Base-by-base conservation (phyloP, 2,888 invertebrate species). In the Hylaea fasciaria region DNA sequence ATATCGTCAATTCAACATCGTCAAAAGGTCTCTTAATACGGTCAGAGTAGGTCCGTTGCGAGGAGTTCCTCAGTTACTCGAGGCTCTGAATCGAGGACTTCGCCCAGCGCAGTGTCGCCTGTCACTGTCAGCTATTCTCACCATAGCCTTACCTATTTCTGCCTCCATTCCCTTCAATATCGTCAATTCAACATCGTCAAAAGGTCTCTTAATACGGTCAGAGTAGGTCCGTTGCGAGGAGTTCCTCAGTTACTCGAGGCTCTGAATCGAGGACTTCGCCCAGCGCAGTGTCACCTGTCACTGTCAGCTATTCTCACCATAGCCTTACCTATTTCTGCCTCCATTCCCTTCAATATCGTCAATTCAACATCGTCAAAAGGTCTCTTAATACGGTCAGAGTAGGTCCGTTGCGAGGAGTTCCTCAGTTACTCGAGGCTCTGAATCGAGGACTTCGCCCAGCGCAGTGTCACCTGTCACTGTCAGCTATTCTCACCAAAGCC, bases 1-100 rank as follows among this genome's bases (percentile, higher is more conserved):
- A n/a, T n/a, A n/a, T n/a, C n/a, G n/a, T n/a, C n/a, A n/a, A n/a
- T 40, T 93, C 93, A 50, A 92, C 89, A 62, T 93, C 93, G 17
- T 87, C 85, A 52, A 85, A 87, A 1, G 83, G 83, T 17, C 80
- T 72, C 60, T 82, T 83, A 78, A 87, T n/a, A n/a, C n/a, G n/a
- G n/a, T n/a, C n/a, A n/a, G n/a, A n/a, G n/a, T n/a, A n/a, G n/a
- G n/a, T 75, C n/a, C 82, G 74, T 57, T 92, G 93, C 0, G 86
- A 85, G 0, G 94, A 92, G 65, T 92, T 93, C 14, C 87, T n/a
- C n/a, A n/a, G n/a, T n/a, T n/a, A n/a, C n/a, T n/a, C n/a, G n/a
- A n/a, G n/a, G n/a, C n/a, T n/a, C n/a, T n/a, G n/a, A n/a, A n/a
- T n/a, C n/a, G n/a, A n/a, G n/a, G n/a, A n/a, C n/a, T n/a, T n/a